Percentiles rank a stretch among this genome's conserved stretches.
phyloP scores from a whole-genome alignment of 2,888 invertebrate genomes.

The Eupithecia subfuscata region DNA sequence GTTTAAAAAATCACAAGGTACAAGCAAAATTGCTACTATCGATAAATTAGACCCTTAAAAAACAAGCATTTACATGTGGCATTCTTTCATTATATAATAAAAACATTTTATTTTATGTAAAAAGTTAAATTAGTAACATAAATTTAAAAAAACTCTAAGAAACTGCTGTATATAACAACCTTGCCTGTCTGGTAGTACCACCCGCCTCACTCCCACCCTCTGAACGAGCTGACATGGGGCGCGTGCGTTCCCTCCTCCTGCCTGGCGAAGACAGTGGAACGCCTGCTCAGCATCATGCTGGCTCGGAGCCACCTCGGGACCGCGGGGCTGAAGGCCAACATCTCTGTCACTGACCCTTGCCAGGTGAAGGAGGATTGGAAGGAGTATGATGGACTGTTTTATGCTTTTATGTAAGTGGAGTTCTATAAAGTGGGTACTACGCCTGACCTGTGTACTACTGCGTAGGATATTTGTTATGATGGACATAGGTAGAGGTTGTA shows the following conservation, averaged over 20 bases:
- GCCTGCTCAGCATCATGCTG: slow-evolving; percentile 62
- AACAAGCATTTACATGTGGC: no score
- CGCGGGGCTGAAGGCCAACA: slow-evolving; percentile 65
- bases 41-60: no score
- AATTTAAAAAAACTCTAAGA: no score
- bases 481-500: no score
- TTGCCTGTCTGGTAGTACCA: slow-evolving; percentile 52
- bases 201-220: slow-evolving; percentile 61
- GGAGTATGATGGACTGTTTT: slow-evolving; percentile 61
- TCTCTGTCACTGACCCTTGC: slow-evolving; percentile 63
- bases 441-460: no score
- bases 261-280: slow-evolving; percentile 61
- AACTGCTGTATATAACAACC: not conserved
- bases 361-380: slow-evolving; percentile 57
- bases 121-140: no score
- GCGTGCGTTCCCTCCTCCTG: slow-evolving; percentile 82
- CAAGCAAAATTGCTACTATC: no score
- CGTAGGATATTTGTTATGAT: no score
- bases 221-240: slow-evolving; percentile 81
- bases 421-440: not conserved
- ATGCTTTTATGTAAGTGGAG: slow-evolving; percentile 66
- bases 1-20: no score
- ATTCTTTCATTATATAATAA: no score
- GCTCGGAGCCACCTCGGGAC: slow-evolving; percentile 71
- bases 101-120: no score